These are phyloP conservation scores for Emberiza fucata DNA, from an alignment of 2,113 vertebrate species.

Conservation along the genomic window DNA sequence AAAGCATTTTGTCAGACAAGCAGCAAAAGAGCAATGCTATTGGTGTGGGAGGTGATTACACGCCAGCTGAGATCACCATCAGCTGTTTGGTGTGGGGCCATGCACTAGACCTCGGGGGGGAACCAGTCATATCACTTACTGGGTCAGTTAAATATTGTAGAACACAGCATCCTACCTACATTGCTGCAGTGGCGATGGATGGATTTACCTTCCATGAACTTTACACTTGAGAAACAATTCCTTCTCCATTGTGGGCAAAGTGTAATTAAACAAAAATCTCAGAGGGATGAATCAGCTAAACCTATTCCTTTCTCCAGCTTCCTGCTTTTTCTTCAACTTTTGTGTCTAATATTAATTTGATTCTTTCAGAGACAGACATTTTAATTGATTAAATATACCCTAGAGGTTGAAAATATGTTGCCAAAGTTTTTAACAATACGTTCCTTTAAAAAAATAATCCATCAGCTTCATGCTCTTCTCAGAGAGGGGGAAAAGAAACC, in stretches of 20 bases:
- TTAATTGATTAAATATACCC: background rate
- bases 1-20: background rate
- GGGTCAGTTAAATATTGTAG: background rate
- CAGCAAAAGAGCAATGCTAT: background rate
- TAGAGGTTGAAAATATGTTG: background rate
- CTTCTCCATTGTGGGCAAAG: background rate
- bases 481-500: background rate
- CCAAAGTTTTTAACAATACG: background rate
- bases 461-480: background rate
- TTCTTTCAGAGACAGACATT: background rate
- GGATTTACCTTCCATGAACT: background rate
- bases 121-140: background rate
- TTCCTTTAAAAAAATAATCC: background rate
- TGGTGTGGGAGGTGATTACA: background rate
- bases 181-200: background rate
- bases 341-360: background rate
- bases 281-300: background rate
- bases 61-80: background rate
- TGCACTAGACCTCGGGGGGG: background rate
- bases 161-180: background rate
- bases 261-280: background rate
- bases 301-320: background rate
- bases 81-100: background rate
- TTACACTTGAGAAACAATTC: background rate
- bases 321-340: constrained; percentile 4